Evolutionary conservation across 2,888 invertebrate genomes (phyloP).

Genomic region (Sycophila texana): DNA sequence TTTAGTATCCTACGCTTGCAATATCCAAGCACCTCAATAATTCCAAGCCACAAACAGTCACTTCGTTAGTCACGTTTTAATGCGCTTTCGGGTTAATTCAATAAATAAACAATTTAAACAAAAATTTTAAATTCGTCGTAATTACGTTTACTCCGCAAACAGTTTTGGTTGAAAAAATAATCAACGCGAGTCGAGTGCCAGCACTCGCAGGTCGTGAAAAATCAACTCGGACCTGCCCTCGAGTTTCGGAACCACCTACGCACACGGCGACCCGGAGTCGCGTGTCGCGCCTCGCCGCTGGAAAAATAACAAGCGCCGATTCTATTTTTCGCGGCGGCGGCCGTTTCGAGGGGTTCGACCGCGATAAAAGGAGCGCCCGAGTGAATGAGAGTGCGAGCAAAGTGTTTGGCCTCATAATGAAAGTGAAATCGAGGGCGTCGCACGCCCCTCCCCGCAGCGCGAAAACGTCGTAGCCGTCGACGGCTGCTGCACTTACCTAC

Average conservation of each 20-base stretch:
- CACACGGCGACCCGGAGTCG: too few species aligned
- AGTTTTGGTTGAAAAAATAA: too few species aligned
- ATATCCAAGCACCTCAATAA: too few species aligned
- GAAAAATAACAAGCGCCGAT: neutral
- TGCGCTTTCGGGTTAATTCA: too few species aligned
- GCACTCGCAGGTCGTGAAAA: neutral
- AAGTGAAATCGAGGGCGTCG: slow-evolving; percentile 74
- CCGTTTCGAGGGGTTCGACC: neutral
- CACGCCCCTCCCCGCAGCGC: slow-evolving; percentile 58
- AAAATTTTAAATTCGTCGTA: too few species aligned
- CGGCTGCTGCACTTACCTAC: neutral
- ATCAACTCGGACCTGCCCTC: slow-evolving; percentile 3
- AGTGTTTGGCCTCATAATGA: slow-evolving; percentile 71
- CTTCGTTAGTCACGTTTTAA: too few species aligned
- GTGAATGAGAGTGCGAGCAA: slow-evolving; percentile 57
- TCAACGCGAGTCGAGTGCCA: too few species aligned
- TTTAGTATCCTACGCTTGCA: too few species aligned
- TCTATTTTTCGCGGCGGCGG: slow-evolving; percentile 27
- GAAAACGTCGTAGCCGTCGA: neutral
- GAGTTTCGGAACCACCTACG: too few species aligned
- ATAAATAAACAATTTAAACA: too few species aligned
- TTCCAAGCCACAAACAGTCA: too few species aligned
- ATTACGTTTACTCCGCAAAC: too few species aligned
- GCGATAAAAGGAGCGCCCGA: slow-evolving; percentile 13
- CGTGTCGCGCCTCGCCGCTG: neutral